Base-by-base conservation (phyloP, 1,140 invertebrate species). In the Macrocentrus cingulum region DNA sequence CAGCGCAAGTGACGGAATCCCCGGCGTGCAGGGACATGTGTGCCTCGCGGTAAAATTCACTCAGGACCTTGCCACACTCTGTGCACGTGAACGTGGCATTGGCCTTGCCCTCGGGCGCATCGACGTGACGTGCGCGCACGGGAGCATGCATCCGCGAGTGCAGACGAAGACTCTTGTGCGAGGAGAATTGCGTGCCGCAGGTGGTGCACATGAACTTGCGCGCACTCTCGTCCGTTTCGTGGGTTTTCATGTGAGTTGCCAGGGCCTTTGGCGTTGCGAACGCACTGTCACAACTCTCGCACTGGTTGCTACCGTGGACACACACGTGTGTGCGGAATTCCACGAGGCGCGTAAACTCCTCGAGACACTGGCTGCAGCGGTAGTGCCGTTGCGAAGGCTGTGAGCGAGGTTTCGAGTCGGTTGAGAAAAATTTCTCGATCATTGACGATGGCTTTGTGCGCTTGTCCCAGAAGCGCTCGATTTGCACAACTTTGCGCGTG, bases 111-210 rank as follows among this genome's bases (percentile, higher is more conserved):
- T 77, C 83, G 8, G 82, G 81, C 9, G 83, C 80, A 15, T 84
- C 77, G 0, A 84, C 79, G 44, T 82, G 77, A 65, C 86, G 82
- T 56, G 75, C 80, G 68, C 85, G 84, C 1, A 88, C 71, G 1
- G 84, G 84, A 18, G 84, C 84, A 62, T 90, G 88, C 83, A 90
- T 90, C 44, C 86, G 79, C 60, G 83, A 84, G 67, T 90, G 88
- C 19, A 90, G 72, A 62, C 85, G 80, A n/a, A 87, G 67, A 29
- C 84, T 86, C 72, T 89, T 89, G 44, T 85, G 84, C 0, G 85
- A 84, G 4, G 80, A 79, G 58, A 90, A 90, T 29, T 82, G 73
- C 0, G 87, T 89, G 9, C 82, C 82, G 62, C 88, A 90, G 18
- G 85, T 75, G 6, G 81, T 75, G 64, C 87, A 89, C 6, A 77